phyloP scores from a whole-genome alignment of 2,888 invertebrate species.

The Cantharis nigra region DNA sequence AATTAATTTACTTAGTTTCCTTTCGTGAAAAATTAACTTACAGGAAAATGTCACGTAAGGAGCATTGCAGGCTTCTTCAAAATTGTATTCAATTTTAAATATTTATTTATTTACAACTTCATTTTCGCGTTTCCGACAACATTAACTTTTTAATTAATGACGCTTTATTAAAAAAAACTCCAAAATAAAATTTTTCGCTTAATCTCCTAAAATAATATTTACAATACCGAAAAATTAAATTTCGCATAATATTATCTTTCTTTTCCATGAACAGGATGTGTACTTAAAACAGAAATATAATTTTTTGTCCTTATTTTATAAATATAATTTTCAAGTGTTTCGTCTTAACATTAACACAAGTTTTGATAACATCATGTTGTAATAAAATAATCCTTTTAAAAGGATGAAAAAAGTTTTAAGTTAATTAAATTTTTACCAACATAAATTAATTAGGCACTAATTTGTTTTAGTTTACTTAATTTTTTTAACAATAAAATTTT shows the following conservation, averaged over 20 bases:
- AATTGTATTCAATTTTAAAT: neutral
- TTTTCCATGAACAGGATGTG: neutral
- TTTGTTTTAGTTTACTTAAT: too few species aligned
- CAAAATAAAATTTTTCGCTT: neutral
- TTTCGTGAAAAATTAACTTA: neutral
- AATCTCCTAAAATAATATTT: neutral
- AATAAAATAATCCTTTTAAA: neutral
- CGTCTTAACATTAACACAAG: neutral
- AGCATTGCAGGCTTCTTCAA: neutral
- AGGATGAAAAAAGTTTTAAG: neutral
- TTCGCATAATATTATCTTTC: neutral
- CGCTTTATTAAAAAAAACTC: too few species aligned
- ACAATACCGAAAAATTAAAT: neutral
- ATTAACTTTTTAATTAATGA: neutral
- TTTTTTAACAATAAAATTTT: too few species aligned
- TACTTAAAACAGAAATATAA: neutral
- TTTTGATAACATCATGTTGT: neutral
- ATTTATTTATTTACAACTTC: neutral
- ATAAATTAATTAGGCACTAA: neutral
- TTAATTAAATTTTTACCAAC: neutral
- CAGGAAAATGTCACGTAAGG: neutral
- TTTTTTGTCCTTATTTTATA: too few species aligned
- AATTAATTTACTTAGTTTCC: neutral
- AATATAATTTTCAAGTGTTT: neutral
- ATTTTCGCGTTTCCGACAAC: neutral